A percentile compares a stretch with the other conserved stretches of the same genome.
These are phyloP conservation scores for Panagrolaimus sp. DNA, from an alignment of 1,140 invertebrate species.

Conservation along the genomic window DNA sequence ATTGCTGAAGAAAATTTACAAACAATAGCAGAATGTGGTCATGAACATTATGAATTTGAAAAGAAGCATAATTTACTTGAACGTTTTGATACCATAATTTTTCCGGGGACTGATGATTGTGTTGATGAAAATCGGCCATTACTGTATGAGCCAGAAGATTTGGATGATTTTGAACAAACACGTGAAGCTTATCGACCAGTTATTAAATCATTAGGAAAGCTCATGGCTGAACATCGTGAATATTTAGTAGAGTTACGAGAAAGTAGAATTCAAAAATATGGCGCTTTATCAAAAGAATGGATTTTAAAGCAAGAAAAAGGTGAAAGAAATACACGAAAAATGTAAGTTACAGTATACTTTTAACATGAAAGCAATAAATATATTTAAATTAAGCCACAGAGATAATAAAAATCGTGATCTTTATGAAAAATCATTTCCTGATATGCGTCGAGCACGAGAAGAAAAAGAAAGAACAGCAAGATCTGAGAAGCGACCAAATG, in stretches of 20 bases:
- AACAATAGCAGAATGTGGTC: too few relatives aligned
- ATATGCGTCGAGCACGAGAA: background rate
- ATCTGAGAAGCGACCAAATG: background rate
- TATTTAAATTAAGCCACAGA: background rate
- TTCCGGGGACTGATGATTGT: background rate
- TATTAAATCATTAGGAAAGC: background rate
- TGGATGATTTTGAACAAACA: background rate
- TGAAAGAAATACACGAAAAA: background rate
- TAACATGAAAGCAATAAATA: too few relatives aligned
- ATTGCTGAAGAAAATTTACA: too few relatives aligned
- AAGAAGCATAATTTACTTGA: background rate
- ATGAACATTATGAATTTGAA: background rate
- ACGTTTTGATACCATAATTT: background rate
- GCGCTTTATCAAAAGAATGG: background rate
- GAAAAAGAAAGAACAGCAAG: background rate
- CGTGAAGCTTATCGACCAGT: background rate
- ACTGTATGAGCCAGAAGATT: background rate
- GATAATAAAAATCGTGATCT: background rate
- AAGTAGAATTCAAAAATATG: background rate
- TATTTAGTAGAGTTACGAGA: background rate
- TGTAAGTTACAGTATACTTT: background rate
- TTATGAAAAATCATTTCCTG: background rate
- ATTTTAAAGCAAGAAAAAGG: background rate
- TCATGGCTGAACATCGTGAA: background rate
- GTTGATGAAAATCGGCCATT: constrained; percentile 3